Evolutionary conservation across 2,113 vertebrate genomes (phyloP).

Genomic region (Rissa tridactyla): DNA sequence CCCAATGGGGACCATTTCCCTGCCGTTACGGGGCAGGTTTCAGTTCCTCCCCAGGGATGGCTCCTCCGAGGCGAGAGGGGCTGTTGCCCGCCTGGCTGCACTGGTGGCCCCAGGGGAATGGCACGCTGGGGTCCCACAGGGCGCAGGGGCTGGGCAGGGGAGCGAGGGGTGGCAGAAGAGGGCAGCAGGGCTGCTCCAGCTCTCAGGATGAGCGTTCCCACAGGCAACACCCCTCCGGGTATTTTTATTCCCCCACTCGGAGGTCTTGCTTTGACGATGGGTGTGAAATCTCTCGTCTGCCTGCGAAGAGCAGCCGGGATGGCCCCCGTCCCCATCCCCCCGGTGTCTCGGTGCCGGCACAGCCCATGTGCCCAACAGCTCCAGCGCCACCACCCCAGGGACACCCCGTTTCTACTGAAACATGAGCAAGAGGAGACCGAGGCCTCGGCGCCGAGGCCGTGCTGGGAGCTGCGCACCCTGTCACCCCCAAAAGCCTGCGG

Average conservation of each 20-base stretch:
- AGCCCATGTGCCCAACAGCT: background rate
- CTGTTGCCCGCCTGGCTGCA: background rate
- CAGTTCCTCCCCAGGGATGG: background rate
- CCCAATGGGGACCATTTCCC: fast-evolving
- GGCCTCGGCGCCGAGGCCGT: fast-evolving
- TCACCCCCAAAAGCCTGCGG: fast-evolving
- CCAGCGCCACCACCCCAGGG: background rate
- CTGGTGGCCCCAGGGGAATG: background rate
- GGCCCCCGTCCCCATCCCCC: background rate
- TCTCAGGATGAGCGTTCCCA: background rate
- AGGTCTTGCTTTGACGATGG: background rate
- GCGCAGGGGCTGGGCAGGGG: fast-evolving
- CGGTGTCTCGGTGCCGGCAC: background rate
- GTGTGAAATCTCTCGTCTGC: slow-evolving; percentile 11
- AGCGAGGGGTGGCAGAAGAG: background rate
- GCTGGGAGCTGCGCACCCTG: fast-evolving
- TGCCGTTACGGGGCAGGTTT: background rate
- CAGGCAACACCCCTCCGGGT: background rate
- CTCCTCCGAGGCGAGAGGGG: fast-evolving
- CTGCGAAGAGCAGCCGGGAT: background rate
- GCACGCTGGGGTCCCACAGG: fast-evolving
- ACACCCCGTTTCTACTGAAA: background rate
- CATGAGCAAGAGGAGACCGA: background rate
- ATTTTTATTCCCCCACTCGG: background rate
- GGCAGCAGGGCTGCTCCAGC: background rate